phyloP scores from a whole-genome alignment of 2,113 vertebrate genomes.

The Poecilia latipinna region DNA sequence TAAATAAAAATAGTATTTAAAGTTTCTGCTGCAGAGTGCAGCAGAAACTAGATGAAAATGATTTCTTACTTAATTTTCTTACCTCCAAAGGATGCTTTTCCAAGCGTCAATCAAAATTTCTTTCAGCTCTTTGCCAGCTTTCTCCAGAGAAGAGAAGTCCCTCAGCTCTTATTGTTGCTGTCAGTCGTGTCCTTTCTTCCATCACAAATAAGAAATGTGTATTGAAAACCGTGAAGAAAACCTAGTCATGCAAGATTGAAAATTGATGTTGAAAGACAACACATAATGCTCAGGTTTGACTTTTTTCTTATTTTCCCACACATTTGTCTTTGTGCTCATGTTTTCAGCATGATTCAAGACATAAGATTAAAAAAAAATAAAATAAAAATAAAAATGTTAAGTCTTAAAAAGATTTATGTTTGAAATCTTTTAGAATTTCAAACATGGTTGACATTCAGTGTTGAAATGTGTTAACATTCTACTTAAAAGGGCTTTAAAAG shows the following conservation, averaged over 20 bases:
- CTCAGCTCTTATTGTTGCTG: slow-evolving; percentile 1
- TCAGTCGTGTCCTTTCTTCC: background rate
- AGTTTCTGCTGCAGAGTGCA: too few relatives aligned
- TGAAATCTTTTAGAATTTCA: background rate
- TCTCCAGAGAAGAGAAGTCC: slow-evolving; percentile 6
- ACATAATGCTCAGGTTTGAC: background rate
- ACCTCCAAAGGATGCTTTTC: slow-evolving; percentile 4
- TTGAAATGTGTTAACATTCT: background rate
- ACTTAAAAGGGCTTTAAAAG: too few relatives aligned
- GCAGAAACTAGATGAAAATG: too few relatives aligned
- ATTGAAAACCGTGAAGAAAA: slow-evolving; percentile 1
- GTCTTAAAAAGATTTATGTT: too few relatives aligned
- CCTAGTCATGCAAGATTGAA: background rate
- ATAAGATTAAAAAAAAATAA: too few relatives aligned
- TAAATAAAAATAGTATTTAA: too few relatives aligned
- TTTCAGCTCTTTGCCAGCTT: background rate
- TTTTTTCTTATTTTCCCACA: background rate
- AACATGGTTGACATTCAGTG: background rate
- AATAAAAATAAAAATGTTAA: background rate
- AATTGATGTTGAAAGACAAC: background rate
- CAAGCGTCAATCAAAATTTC: background rate
- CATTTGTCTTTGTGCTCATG: background rate
- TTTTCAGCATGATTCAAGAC: background rate
- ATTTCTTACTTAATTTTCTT: background rate
- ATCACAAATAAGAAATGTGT: background rate